Percentiles rank a stretch among this genome's conserved stretches.
Conservation (phyloP, 1,140 invertebrate species). For the Papilio dardanus region DNA sequence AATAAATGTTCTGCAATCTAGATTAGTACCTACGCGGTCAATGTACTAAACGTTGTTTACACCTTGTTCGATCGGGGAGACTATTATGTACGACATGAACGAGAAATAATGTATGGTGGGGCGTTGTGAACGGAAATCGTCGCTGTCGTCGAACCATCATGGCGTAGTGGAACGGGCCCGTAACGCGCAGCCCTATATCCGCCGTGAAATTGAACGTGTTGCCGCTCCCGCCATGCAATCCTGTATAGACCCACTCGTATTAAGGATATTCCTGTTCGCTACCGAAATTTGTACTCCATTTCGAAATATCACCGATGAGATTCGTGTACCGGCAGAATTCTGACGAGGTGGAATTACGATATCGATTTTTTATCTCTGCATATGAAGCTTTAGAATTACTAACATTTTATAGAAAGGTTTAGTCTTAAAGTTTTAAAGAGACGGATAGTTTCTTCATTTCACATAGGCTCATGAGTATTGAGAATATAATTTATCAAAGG, state of each 20-base stretch:
- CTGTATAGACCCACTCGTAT: slow-evolving; percentile 32
- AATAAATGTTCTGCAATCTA: too few species aligned
- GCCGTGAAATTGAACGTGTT: slow-evolving; percentile 76
- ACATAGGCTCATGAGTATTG: too few species aligned
- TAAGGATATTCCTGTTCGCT: slow-evolving; percentile 5
- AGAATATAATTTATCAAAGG: too few species aligned
- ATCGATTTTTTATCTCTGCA: not conserved
- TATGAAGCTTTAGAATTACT: not conserved
- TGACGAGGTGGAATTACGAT: not conserved
- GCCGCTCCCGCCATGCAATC: slow-evolving; percentile 57
- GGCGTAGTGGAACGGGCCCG: slow-evolving; percentile 65
- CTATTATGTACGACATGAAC: slow-evolving; percentile 49
- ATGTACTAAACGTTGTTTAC: not conserved
- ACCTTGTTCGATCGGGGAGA: slow-evolving; percentile 3
- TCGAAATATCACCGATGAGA: not conserved
- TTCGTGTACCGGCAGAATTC: slow-evolving; percentile 7
- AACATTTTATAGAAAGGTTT: too few species aligned
- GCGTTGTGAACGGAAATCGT: slow-evolving; percentile 66
- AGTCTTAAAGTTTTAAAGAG: too few species aligned
- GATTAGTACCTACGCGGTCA: too few species aligned
- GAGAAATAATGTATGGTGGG: slow-evolving; percentile 55
- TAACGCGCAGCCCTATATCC: slow-evolving; percentile 73
- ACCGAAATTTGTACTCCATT: slow-evolving; percentile 26
- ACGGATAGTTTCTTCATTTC: too few species aligned
- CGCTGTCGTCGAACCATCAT: slow-evolving; percentile 65